These are phyloP conservation scores for Sinodicranocentrus sp. DNA, from an alignment of 2,888 invertebrate species.

Conservation along the genomic window DNA sequence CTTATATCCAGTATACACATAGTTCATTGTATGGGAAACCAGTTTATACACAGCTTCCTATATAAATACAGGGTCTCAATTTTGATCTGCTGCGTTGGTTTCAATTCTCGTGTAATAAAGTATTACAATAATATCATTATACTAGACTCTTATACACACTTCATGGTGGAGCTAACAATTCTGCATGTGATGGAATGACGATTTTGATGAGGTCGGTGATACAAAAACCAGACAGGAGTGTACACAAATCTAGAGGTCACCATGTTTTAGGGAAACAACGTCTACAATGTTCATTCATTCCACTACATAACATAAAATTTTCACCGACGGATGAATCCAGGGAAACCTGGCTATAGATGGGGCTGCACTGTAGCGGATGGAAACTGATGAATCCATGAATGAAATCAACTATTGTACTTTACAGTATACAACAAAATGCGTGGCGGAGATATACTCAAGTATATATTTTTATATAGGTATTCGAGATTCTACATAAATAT, in stretches of 20 bases:
- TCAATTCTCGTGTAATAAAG: slow-evolving; percentile 30
- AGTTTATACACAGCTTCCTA: background rate
- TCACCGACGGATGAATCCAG: slow-evolving; percentile 9
- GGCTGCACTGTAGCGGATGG: background rate
- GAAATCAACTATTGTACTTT: slow-evolving; percentile 28
- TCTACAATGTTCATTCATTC: slow-evolving; percentile 38
- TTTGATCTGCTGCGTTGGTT: slow-evolving; percentile 11
- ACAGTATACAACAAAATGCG: no score
- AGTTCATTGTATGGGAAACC: background rate
- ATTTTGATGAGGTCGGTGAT: slow-evolving; percentile 10
- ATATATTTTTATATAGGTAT: background rate
- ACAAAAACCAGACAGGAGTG: no score
- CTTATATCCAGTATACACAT: slow-evolving; percentile 10
- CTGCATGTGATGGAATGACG: slow-evolving; percentile 26
- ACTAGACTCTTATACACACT: background rate
- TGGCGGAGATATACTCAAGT: background rate
- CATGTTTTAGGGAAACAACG: no score
- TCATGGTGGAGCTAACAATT: background rate
- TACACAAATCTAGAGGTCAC: no score
- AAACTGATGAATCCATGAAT: slow-evolving; percentile 32
- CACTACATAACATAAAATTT: slow-evolving; percentile 56
- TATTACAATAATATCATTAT: slow-evolving; percentile 31
- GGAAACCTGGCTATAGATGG: background rate
- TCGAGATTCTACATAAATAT: background rate
- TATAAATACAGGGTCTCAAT: background rate